Percentiles rank a stretch among this genome's conserved stretches.
phyloP scores from a whole-genome alignment of 1,140 invertebrate genomes.

The Caenorhabditis remanei region DNA sequence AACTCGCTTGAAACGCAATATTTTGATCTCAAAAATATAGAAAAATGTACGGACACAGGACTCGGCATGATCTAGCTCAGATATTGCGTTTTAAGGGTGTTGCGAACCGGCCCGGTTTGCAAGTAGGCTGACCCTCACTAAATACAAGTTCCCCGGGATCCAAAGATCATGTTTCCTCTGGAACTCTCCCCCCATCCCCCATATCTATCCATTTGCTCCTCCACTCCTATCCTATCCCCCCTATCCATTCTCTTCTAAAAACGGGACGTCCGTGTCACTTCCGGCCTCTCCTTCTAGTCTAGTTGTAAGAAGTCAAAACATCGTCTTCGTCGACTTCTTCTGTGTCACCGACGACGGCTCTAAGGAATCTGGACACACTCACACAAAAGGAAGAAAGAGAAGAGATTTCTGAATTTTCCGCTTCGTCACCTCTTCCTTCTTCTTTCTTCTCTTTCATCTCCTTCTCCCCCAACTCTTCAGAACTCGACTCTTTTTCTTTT shows the following conservation, averaged over 20 bases:
- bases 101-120: no score
- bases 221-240: not conserved
- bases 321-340: not conserved
- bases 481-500: not conserved
- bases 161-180: not conserved
- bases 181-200: not conserved
- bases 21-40: no score
- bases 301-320: constrained; percentile 45
- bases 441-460: constrained; percentile 16
- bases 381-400: not conserved
- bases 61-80: no score
- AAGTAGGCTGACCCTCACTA: no score
- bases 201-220: not conserved
- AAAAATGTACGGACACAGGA: no score
- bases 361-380: no score
- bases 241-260: constrained; percentile 10
- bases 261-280: constrained; percentile 37
- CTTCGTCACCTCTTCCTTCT: constrained; percentile 53
- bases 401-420: constrained; percentile 33
- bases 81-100: no score
- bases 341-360: not conserved
- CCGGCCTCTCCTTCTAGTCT: constrained; percentile 23
- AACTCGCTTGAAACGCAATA: no score
- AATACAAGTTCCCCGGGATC: no score
- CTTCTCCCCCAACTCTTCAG: not conserved